Conservation (phyloP, 2,888 invertebrate genomes). For the Tipula lateralis region DNA sequence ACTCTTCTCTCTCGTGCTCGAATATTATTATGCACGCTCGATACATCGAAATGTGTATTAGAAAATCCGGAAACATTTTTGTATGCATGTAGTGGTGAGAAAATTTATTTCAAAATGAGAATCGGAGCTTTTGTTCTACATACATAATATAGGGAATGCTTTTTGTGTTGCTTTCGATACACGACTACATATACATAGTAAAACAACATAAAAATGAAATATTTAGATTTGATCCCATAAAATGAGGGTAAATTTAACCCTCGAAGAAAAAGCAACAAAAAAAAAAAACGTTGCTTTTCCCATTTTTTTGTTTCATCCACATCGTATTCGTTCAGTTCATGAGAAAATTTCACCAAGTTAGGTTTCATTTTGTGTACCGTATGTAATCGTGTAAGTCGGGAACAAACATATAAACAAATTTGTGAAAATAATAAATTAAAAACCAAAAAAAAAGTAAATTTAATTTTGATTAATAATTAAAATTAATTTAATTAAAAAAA, state of each 20-base stretch:
- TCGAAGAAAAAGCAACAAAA: not conserved
- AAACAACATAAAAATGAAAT: not conserved
- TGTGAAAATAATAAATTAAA: not conserved
- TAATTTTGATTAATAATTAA: not conserved
- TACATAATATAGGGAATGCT: not conserved
- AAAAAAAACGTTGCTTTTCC: not conserved
- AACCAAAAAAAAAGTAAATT: not conserved
- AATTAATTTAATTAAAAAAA: not conserved
- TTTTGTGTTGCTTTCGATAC: not conserved
- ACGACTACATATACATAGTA: not conserved
- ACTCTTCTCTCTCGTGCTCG: not conserved
- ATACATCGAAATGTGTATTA: not conserved
- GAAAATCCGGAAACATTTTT: not conserved
- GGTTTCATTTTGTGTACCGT: not conserved
- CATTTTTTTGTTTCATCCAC: not conserved
- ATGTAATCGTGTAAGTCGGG: not conserved
- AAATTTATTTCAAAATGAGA: not conserved
- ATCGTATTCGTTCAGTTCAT: not conserved
- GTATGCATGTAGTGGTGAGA: not conserved
- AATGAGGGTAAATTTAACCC: constrained; percentile 24
- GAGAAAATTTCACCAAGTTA: not conserved
- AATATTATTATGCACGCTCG: not conserved
- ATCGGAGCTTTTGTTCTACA: not conserved
- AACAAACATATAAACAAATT: too few relatives aligned
- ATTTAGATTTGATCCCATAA: constrained; percentile 5